phyloP scores from a whole-genome alignment of 2,113 vertebrate species.

The Syngnathoides biaculeatus region DNA sequence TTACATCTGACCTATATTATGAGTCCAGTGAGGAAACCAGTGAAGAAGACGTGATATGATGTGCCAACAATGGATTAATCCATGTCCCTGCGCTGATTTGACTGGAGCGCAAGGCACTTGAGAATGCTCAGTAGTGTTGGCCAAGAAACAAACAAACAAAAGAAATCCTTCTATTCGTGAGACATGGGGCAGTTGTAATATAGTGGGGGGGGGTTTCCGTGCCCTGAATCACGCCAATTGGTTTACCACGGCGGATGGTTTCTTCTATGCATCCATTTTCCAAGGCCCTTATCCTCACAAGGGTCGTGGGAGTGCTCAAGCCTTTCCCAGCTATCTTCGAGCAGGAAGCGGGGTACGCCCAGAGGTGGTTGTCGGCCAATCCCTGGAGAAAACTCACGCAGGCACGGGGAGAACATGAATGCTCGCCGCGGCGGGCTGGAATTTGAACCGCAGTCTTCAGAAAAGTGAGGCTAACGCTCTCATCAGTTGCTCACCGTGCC shows the following conservation, averaged over 20 bases:
- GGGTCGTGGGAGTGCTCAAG: no score
- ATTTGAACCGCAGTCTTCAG: no score
- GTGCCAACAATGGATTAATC: conserved; percentile 1
- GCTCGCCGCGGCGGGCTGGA: no score
- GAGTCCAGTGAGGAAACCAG: not conserved
- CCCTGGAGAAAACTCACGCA: no score
- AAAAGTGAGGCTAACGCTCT: no score
- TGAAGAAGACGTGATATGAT: conserved; percentile 9
- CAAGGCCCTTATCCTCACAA: no score
- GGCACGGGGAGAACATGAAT: no score
- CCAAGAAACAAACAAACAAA: not conserved
- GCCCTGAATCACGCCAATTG: not conserved
- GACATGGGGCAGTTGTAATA: not conserved
- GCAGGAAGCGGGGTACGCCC: no score
- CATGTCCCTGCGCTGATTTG: conserved; percentile 2
- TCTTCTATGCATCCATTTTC: no score
- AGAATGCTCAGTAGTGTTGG: not conserved
- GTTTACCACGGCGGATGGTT: not conserved
- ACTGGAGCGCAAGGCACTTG: conserved; percentile 5
- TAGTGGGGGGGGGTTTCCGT: not conserved
- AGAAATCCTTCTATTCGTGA: not conserved
- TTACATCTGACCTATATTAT: conserved; percentile 1
- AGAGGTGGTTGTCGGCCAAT: no score
- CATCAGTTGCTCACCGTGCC: no score
- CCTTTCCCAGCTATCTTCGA: no score